Percentiles rank a stretch among this genome's conserved stretches.
Conservation (phyloP, 2,113 vertebrate species). For the Psammodynastes pulverulentus region DNA sequence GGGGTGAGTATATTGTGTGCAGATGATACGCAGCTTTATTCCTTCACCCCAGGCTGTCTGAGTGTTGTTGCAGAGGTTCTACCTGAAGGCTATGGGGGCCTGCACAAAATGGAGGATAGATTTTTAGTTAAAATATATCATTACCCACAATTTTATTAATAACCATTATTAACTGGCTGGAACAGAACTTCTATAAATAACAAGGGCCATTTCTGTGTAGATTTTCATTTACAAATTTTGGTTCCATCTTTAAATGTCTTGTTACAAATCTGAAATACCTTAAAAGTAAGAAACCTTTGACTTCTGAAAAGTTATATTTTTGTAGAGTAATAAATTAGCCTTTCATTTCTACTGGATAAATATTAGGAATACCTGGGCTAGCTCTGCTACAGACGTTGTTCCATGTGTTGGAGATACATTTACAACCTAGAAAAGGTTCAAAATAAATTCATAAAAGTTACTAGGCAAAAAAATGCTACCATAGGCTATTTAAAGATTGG, state of each 20-base stretch:
- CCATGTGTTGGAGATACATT: neutral
- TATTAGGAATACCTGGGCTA: conserved; percentile 11
- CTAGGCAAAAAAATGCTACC: neutral
- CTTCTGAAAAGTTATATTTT: neutral
- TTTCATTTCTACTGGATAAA: neutral
- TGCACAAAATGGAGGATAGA: neutral
- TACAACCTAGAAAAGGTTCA: neutral
- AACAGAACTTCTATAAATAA: neutral
- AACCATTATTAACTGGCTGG: neutral
- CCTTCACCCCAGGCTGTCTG: neutral
- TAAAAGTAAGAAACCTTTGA: neutral
- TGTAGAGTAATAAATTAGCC: neutral
- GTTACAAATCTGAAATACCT: neutral
- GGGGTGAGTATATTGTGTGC: neutral
- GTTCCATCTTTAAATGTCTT: neutral
- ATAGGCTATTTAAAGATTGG: neutral
- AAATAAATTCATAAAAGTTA: neutral
- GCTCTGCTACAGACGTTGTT: neutral
- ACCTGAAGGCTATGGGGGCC: neutral
- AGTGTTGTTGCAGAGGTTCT: neutral
- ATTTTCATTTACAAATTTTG: neutral
- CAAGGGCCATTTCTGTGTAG: neutral
- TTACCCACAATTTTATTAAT: neutral
- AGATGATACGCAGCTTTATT: neutral
- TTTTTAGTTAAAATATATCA: neutral